These are phyloP conservation scores for Bothrops jararaca DNA, from an alignment of 2,113 vertebrate genomes.

Conservation along the genomic window DNA sequence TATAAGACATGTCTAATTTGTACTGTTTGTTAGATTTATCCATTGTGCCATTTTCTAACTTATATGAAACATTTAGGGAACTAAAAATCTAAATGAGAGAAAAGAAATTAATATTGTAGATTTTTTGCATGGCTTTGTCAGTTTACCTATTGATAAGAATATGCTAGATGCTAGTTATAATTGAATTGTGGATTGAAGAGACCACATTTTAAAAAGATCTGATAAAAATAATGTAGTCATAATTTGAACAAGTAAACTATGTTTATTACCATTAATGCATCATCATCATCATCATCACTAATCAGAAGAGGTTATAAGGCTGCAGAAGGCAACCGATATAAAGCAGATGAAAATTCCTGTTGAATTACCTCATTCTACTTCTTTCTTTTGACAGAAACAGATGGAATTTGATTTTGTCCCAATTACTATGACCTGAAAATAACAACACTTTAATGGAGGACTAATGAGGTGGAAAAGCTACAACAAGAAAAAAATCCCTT, in stretches of 20 bases:
- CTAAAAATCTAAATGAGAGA: neutral
- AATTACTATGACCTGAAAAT: constrained; percentile 55
- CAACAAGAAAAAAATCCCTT: constrained; percentile 26
- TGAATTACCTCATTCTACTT: constrained; percentile 45
- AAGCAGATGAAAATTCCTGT: constrained; percentile 19
- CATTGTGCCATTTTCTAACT: neutral
- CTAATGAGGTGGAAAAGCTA: constrained; percentile 61
- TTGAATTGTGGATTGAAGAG: constrained; percentile 42
- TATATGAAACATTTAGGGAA: neutral
- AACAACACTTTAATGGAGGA: constrained; percentile 50
- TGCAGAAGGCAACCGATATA: constrained; percentile 10
- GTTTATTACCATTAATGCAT: neutral
- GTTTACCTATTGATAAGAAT: neutral
- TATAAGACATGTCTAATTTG: neutral
- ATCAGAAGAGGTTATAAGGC: constrained; percentile 21
- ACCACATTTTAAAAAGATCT: constrained; percentile 39
- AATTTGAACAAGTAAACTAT: constrained; percentile 18
- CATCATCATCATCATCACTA: neutral
- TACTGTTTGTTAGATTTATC: neutral
- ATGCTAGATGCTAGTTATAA: constrained; percentile 17
- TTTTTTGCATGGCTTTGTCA: neutral
- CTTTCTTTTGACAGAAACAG: constrained; percentile 46
- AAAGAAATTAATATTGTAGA: neutral
- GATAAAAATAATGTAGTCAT: constrained; percentile 14
- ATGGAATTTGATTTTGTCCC: constrained; percentile 47